Evolutionary conservation across 2,888 invertebrate genomes (phyloP).

Genomic region (Melanostoma mellinum): DNA sequence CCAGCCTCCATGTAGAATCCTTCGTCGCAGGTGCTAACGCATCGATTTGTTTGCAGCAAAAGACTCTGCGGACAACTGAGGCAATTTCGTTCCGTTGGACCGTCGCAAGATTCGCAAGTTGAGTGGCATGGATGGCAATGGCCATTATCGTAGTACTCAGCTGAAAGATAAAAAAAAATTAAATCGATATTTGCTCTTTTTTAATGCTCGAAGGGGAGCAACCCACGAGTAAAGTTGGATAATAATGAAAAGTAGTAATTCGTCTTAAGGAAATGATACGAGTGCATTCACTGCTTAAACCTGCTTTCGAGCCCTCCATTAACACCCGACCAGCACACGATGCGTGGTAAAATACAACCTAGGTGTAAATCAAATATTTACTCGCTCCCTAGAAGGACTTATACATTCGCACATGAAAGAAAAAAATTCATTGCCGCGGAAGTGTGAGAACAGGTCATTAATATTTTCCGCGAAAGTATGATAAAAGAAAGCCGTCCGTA

Average conservation of each 20-base stretch:
- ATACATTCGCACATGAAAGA: no score
- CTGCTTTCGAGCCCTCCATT: no score
- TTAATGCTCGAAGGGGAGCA: no score
- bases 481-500: neutral
- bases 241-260: no score
- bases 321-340: no score
- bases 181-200: neutral
- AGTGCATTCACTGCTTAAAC: no score
- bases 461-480: conserved; percentile 18
- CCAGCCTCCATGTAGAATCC: conserved; percentile 89
- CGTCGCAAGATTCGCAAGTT: conserved; percentile 92
- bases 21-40: conserved; percentile 89
- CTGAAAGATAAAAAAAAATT: conserved; percentile 81
- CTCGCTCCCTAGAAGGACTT: neutral
- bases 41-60: conserved; percentile 88
- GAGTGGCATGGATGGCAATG: conserved; percentile 89
- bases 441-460: conserved; percentile 28
- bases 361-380: conserved; percentile 60
- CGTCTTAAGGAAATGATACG: no score
- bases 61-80: conserved; percentile 89
- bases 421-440: neutral
- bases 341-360: no score
- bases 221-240: no score
- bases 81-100: conserved; percentile 88
- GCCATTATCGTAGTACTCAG: conserved; percentile 88